Evolutionary conservation across 2,113 vertebrate species (phyloP).

Genomic region (Ctenodactylus gundi): DNA sequence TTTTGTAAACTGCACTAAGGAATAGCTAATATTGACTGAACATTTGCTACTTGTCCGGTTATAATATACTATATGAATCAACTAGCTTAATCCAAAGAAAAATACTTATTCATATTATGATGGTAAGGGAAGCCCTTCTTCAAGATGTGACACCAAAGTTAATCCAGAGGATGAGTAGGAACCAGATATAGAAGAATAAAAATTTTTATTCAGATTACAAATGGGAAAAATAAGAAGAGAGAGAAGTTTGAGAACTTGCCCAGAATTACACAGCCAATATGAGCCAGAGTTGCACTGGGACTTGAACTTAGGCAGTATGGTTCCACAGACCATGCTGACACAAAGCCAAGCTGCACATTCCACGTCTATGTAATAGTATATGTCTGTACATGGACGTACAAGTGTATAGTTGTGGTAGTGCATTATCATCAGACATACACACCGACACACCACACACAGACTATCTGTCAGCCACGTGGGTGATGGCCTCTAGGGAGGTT

Average conservation of each 20-base stretch:
- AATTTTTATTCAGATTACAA: not conserved
- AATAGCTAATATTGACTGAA: not conserved
- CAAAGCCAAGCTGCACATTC: too few species aligned
- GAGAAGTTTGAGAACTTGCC: not conserved
- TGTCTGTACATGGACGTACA: not conserved
- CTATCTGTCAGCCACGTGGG: not conserved
- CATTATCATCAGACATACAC: not conserved
- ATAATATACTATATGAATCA: not conserved
- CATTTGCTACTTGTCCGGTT: not conserved
- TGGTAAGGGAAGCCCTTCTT: too few species aligned
- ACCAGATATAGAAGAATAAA: too few species aligned
- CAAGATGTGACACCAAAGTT: too few species aligned
- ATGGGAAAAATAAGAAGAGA: not conserved
- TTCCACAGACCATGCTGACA: not conserved
- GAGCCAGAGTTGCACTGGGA: not conserved
- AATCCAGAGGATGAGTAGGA: too few species aligned
- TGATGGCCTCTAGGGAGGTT: not conserved
- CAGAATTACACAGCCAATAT: not conserved
- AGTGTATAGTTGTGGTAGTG: not conserved
- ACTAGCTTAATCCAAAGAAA: not conserved
- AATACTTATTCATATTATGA: too few species aligned
- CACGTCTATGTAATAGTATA: not conserved
- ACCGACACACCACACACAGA: not conserved
- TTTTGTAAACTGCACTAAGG: not conserved
- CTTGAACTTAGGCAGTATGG: not conserved